These are phyloP conservation scores for human DNA, from an alignment of 2,113 vertebrate genomes.

Conservation along the genomic window DNA sequence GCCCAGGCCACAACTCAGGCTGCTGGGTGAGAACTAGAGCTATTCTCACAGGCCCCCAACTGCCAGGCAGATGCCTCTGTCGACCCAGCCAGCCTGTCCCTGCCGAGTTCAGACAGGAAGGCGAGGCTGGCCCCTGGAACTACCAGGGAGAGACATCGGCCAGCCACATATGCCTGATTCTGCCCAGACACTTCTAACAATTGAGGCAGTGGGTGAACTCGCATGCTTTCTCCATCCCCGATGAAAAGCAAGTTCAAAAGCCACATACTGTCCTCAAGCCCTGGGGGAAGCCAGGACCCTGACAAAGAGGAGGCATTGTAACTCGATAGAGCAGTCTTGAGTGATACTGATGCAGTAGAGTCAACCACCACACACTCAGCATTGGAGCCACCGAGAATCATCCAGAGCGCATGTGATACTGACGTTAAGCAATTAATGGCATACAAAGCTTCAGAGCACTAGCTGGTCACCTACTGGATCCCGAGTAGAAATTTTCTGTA, in stretches of 20 bases:
- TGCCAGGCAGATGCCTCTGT: background rate
- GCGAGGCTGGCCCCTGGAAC: background rate
- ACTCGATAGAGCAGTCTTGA: background rate
- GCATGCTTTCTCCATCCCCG: background rate
- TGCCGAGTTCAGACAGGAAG: constrained; percentile 38
- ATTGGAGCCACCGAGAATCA: background rate
- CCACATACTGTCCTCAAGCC: constrained; percentile 8
- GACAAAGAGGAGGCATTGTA: constrained; percentile 33
- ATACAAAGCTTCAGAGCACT: background rate
- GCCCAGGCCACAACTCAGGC: background rate
- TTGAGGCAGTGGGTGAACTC: constrained; percentile 45
- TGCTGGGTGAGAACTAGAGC: constrained; percentile 29
- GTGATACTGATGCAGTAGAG: background rate
- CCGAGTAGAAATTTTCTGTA: constrained; percentile 16
- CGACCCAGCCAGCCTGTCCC: constrained; percentile 18
- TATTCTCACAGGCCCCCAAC: background rate
- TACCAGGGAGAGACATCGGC: background rate
- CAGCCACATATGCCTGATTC: background rate
- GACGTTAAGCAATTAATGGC: background rate
- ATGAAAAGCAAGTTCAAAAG: constrained; percentile 66
- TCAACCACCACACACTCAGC: background rate
- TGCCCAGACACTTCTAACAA: constrained; percentile 42
- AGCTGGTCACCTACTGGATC: background rate
- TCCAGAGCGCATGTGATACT: background rate
- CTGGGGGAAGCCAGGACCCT: constrained; percentile 24